These are phyloP conservation scores for Euleptes europaea DNA, from an alignment of 2,113 vertebrate species.

Conservation along the genomic window DNA sequence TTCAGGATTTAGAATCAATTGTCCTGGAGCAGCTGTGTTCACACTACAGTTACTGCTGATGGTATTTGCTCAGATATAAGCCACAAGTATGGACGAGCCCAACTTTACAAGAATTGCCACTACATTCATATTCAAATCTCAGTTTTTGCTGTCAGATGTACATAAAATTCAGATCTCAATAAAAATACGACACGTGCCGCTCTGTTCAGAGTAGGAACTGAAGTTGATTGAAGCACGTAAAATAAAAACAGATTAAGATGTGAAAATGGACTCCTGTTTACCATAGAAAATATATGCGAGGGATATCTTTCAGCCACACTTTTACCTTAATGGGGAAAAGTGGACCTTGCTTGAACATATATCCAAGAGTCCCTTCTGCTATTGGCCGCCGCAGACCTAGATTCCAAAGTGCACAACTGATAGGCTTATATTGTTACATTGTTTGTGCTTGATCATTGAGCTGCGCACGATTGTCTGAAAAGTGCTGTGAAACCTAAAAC, in stretches of 20 bases:
- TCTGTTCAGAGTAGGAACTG: background rate
- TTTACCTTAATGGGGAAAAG: background rate
- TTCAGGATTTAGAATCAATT: background rate
- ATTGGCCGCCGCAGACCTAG: too few relatives aligned
- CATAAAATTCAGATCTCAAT: background rate
- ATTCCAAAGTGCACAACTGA: background rate
- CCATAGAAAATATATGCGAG: background rate
- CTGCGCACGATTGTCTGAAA: background rate
- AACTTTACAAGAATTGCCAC: background rate
- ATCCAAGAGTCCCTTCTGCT: too few relatives aligned
- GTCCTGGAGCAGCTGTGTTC: constrained; percentile 10
- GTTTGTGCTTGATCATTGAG: background rate
- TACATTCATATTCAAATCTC: background rate
- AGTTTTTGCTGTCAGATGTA: background rate
- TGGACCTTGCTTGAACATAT: background rate
- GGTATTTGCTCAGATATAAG: constrained; percentile 2
- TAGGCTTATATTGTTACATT: background rate
- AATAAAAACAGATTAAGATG: background rate
- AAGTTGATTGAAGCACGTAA: background rate
- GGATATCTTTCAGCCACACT: background rate
- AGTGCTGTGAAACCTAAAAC: too few relatives aligned
- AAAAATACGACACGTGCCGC: background rate
- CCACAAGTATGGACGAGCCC: background rate
- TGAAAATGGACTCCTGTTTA: background rate
- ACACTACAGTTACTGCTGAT: background rate